Evolutionary conservation across 2,888 invertebrate species (phyloP).

Genomic region (Diabrotica balteata): DNA sequence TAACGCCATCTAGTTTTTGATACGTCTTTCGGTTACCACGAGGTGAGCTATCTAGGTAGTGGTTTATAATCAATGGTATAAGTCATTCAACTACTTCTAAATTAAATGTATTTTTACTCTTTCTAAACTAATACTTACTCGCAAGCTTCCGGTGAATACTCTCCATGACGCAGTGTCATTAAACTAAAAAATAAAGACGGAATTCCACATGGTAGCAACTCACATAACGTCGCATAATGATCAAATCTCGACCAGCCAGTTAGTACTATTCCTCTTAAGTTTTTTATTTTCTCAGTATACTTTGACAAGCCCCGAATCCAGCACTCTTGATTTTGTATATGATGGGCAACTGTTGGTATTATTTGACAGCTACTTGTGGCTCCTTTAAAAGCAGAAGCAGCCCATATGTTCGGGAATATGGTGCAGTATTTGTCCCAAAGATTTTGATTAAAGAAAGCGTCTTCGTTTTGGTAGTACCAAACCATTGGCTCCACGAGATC

Average conservation of each 20-base stretch:
- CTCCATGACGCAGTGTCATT: slow-evolving; percentile 63
- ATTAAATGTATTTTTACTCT: no score
- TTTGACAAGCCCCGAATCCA: slow-evolving; percentile 69
- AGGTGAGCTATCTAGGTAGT: no score
- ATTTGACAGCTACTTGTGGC: slow-evolving; percentile 78
- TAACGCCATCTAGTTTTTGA: no score
- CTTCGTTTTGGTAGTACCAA: slow-evolving; percentile 71
- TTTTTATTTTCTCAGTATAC: slow-evolving; percentile 62
- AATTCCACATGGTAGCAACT: slow-evolving; percentile 70
- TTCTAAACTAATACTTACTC: slow-evolving; percentile 49
- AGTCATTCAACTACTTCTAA: no score
- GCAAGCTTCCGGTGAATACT: slow-evolving; percentile 60
- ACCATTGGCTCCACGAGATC: slow-evolving; percentile 72
- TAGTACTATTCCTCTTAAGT: slow-evolving; percentile 70
- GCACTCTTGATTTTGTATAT: slow-evolving; percentile 78
- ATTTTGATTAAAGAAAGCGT: slow-evolving; percentile 64
- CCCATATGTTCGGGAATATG: slow-evolving; percentile 77
- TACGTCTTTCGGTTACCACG: no score
- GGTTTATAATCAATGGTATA: no score
- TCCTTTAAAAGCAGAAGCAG: slow-evolving; percentile 85
- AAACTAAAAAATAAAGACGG: slow-evolving; percentile 71
- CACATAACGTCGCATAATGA: slow-evolving; percentile 76
- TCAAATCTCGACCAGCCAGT: slow-evolving; percentile 73
- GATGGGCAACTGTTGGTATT: slow-evolving; percentile 72
- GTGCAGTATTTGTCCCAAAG: slow-evolving; percentile 72